Evolutionary conservation across 2,113 vertebrate genomes (phyloP).

Genomic region (Halcyon senegalensis): DNA sequence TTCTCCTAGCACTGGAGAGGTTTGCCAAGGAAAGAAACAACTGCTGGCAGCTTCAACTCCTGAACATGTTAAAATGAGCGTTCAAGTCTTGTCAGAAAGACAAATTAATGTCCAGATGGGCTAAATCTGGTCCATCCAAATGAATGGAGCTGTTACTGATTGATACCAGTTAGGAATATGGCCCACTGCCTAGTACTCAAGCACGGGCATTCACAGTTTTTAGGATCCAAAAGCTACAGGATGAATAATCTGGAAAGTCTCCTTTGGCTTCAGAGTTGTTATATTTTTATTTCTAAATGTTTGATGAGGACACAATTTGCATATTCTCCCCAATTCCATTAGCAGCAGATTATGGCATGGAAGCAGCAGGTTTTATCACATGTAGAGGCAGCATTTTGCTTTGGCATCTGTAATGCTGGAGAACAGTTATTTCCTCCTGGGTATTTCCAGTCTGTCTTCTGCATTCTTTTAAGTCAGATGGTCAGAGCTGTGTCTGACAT

Average conservation of each 20-base stretch:
- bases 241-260: neutral
- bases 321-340: neutral
- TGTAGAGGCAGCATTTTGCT: neutral
- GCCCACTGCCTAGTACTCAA: neutral
- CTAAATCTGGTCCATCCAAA: neutral
- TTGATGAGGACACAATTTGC: neutral
- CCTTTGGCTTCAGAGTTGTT: neutral
- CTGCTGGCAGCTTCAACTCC: constrained; percentile 34
- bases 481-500: neutral
- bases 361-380: neutral
- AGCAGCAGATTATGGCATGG: neutral
- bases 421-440: neutral
- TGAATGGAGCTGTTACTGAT: constrained; percentile 13
- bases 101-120: constrained; percentile 45
- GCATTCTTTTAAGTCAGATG: neutral
- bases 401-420: neutral
- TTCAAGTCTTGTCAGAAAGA: constrained; percentile 24
- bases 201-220: neutral
- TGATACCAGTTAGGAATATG: neutral
- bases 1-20: neutral
- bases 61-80: neutral
- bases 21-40: constrained; percentile 51
- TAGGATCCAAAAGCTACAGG: neutral
- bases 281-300: neutral
- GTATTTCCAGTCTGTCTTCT: neutral